Conservation (phyloP, 2,113 vertebrate genomes). For the Seriola dumerili region DNA sequence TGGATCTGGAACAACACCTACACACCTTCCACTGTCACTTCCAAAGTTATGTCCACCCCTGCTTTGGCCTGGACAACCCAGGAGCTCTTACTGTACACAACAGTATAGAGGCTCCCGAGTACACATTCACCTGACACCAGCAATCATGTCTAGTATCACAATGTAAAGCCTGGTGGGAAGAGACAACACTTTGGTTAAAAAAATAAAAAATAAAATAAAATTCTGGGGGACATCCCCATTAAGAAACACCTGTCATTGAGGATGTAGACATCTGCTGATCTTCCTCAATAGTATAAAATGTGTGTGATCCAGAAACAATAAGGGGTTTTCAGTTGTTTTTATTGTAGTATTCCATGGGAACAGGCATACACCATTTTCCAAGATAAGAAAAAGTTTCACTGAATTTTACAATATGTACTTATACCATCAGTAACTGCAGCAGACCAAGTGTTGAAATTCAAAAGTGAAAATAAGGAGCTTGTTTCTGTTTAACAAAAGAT, state of each 20-base stretch:
- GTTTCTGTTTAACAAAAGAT: slow-evolving; percentile 47
- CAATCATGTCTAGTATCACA: neutral
- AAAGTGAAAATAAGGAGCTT: slow-evolving; percentile 7
- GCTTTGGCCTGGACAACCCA: slow-evolving; percentile 92
- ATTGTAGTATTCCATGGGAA: slow-evolving; percentile 88
- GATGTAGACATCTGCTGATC: neutral
- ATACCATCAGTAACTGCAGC: slow-evolving; percentile 66
- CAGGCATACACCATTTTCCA: slow-evolving; percentile 84
- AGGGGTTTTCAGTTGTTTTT: slow-evolving; percentile 63
- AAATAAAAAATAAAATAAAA: neutral
- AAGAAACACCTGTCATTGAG: neutral
- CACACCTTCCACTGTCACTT: slow-evolving; percentile 88
- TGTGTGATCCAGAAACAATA: slow-evolving; percentile 11
- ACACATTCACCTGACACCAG: slow-evolving; percentile 56
- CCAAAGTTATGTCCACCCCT: slow-evolving; percentile 89
- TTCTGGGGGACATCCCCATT: neutral
- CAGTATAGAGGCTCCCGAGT: slow-evolving; percentile 81
- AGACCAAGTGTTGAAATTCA: slow-evolving; percentile 41
- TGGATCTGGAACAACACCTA: slow-evolving; percentile 90
- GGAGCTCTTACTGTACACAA: slow-evolving; percentile 88
- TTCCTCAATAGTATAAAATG: neutral
- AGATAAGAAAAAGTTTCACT: slow-evolving; percentile 80
- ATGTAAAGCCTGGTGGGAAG: neutral
- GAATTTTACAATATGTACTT: slow-evolving; percentile 76
- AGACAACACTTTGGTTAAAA: neutral